These are phyloP conservation scores for Tachystola acroxantha DNA, from an alignment of 2,888 invertebrate genomes.

Conservation along the genomic window DNA sequence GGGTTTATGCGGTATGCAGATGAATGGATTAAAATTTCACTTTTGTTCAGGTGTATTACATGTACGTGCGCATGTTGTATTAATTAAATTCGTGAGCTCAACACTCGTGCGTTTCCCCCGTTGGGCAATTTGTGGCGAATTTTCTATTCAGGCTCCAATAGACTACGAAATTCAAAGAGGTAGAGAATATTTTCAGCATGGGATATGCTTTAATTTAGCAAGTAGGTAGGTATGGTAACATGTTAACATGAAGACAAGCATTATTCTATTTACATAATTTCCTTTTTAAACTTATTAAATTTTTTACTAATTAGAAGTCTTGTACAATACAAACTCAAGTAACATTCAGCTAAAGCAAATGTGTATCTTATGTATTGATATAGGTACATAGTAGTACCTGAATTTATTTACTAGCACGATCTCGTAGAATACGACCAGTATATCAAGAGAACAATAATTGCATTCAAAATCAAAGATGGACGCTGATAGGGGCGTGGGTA, in stretches of 20 bases:
- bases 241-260: too few species aligned
- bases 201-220: too few species aligned
- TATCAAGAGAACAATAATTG: conserved; percentile 72
- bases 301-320: too few species aligned
- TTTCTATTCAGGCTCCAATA: background rate
- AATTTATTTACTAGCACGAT: conserved; percentile 5
- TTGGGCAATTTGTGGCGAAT: conserved; percentile 2
- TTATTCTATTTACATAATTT: too few species aligned
- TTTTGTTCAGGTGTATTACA: conserved; percentile 27
- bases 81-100: conserved; percentile 10
- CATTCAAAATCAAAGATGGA: conserved; percentile 75
- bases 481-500: conserved; percentile 56
- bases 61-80: conserved; percentile 4
- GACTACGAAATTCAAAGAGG: background rate
- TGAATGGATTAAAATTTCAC: conserved; percentile 37
- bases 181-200: background rate
- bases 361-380: too few species aligned
- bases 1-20: conserved; percentile 50
- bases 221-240: too few species aligned
- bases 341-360: too few species aligned
- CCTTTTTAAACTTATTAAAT: too few species aligned
- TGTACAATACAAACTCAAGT: too few species aligned
- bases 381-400: too few species aligned
- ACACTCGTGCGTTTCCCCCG: conserved; percentile 1
- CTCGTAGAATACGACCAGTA: conserved; percentile 38